Evolutionary conservation across 2,113 vertebrate genomes (phyloP), one percentile per base, ranked within the genome.

Genomic region (Rynchops niger): DNA sequence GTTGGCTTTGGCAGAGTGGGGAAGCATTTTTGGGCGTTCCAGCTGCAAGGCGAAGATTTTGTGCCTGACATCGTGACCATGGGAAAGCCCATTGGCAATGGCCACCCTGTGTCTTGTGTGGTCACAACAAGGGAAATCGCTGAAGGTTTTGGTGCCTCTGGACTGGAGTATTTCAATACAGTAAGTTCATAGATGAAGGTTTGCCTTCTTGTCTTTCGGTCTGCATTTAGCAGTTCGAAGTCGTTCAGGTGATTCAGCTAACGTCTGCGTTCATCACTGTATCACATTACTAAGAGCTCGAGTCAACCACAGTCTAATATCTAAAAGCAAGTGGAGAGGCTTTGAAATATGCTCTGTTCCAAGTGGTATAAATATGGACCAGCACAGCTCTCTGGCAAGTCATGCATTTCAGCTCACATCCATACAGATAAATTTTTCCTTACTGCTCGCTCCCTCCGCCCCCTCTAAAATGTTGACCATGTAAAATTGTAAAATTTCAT

Each of bases 71-170:
- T 99, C 19, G 98, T 99, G 93, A 99, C 99, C 12, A 99, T 99
- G 99, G 99, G 99, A 30, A 99, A 99, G 86, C 99, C 99, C 10
- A 99, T 99, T 55, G 99, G 99, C 72, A 99, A 99, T 23, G 99
- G 99, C 3, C 99, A 99, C 93, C 99, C 99, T 14, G 97, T 99
- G 98, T 99, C 99, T 20, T 99, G 99, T n/a, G 99, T 99, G 85
- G 98, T 99, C 43, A 99, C 99, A 40, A 99, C 98, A 82, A 98
- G 85, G 92, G 98, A 99, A 94, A 98, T 99, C 43, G 99, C 99
- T 34, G 98, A 99, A 97, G 98, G 98, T 83, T 99, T 99, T 97
- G 97, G 98, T 96, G 97, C 98, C 53, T 98, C 98, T 2, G 99
- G 99, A 77, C 98, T 99, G 98, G 99, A 99, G 66, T 99, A 99